Percentiles rank a stretch among this genome's conserved stretches.
Evolutionary conservation across 2,888 invertebrate genomes (phyloP).

Genomic region (Nezara viridula): DNA sequence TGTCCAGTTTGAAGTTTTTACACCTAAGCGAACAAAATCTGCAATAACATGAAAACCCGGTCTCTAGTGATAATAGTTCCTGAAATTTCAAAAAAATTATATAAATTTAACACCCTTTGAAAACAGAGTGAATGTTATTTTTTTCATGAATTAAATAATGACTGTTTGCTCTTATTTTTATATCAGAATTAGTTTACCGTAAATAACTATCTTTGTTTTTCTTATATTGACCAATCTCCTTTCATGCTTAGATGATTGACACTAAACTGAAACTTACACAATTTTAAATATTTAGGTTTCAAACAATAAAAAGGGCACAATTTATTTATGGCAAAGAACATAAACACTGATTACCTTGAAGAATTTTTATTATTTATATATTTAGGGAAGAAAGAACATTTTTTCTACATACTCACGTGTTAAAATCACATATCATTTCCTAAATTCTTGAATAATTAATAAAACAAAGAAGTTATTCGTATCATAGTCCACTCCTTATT

Average conservation of each 20-base stretch:
- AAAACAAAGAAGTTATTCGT: not conserved
- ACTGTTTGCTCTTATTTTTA: not conserved
- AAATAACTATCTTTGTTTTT: too few relatives aligned
- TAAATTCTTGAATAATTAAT: not conserved
- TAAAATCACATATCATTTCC: not conserved
- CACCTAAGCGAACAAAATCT: too few relatives aligned
- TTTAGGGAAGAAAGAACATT: not conserved
- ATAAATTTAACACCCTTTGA: too few relatives aligned
- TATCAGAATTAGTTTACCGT: too few relatives aligned
- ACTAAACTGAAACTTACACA: not conserved
- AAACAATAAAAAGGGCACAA: not conserved
- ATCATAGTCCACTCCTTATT: conserved; percentile 23
- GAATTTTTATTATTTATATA: not conserved
- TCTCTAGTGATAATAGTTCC: too few relatives aligned
- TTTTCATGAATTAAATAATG: too few relatives aligned
- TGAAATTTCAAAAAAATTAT: too few relatives aligned
- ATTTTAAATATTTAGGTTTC: not conserved
- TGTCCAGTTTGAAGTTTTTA: too few relatives aligned
- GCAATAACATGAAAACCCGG: too few relatives aligned
- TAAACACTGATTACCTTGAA: not conserved
- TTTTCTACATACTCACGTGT: not conserved
- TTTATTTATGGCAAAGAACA: not conserved
- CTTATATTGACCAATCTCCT: too few relatives aligned
- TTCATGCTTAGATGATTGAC: too few relatives aligned
- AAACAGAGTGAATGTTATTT: too few relatives aligned